Conservation (phyloP, 2,797 vertebrate genomes). For the Pelochelys cantorii region DNA sequence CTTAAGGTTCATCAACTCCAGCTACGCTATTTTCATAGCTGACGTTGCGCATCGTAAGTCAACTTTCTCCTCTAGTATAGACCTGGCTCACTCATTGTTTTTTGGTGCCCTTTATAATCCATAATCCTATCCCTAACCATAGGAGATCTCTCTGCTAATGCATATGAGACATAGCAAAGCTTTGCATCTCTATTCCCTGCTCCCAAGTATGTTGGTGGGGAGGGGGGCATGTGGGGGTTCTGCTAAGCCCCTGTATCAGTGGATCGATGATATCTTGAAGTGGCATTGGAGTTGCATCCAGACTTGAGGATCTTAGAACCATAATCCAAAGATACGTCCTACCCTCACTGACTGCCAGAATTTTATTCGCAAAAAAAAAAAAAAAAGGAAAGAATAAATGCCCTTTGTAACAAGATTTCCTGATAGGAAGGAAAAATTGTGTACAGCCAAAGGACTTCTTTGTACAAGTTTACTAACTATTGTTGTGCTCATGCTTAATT, state of each 20-base stretch:
- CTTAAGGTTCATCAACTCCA: too few species aligned
- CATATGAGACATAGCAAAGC: background rate
- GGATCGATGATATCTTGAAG: background rate
- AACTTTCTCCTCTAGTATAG: too few species aligned
- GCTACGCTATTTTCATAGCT: too few species aligned
- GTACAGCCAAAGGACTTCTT: background rate
- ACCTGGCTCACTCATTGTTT: background rate
- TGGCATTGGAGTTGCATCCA: background rate
- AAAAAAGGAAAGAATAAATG: background rate
- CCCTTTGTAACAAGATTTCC: background rate
- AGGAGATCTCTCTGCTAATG: background rate
- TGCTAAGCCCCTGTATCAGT: background rate
- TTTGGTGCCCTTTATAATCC: background rate
- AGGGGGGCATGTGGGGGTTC: background rate
- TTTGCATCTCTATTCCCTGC: background rate
- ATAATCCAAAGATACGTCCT: background rate
- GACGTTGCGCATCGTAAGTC: too few species aligned
- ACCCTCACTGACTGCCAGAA: background rate
- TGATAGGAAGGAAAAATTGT: background rate
- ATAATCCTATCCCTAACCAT: background rate
- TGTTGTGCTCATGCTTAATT: rapidly evolving
- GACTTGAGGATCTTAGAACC: background rate
- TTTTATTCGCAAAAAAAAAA: background rate
- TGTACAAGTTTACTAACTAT: background rate
- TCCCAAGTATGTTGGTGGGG: background rate